Conservation (phyloP, 2,113 vertebrate genomes). For the Lontra canadensis region DNA sequence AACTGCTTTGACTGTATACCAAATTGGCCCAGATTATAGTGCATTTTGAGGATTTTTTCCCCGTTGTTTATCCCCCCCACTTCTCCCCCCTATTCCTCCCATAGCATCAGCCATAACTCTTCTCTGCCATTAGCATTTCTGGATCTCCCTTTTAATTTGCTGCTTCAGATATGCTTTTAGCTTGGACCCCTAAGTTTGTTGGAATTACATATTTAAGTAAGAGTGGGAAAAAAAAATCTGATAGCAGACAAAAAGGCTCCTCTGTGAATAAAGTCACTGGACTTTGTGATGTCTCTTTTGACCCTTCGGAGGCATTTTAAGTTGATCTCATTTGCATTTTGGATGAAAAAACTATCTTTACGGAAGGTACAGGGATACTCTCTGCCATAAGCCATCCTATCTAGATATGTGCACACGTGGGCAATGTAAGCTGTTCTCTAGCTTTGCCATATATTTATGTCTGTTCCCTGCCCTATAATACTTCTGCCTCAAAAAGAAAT, state of each 20-base stretch:
- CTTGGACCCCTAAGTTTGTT: not conserved
- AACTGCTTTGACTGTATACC: constrained; percentile 44
- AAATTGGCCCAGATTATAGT: constrained; percentile 59
- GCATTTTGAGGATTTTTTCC: not conserved
- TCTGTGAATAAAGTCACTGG: not conserved
- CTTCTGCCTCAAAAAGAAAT: not conserved
- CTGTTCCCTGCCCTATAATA: not conserved
- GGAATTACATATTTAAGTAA: not conserved
- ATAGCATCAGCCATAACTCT: not conserved
- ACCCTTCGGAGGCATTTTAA: not conserved
- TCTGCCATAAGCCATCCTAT: not conserved
- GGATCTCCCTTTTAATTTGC: constrained; percentile 23
- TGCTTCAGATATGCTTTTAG: not conserved
- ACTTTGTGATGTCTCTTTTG: not conserved
- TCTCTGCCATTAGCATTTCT: not conserved
- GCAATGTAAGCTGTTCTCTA: not conserved
- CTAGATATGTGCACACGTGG: accelerated
- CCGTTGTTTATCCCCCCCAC: constrained; percentile 5
- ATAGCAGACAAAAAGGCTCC: not conserved
- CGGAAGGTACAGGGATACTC: not conserved
- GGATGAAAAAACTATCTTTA: not conserved
- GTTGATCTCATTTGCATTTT: constrained; percentile 5
- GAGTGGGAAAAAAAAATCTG: not conserved
- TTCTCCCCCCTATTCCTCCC: not conserved
- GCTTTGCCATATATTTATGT: not conserved